Base-by-base conservation (phyloP, 1,140 invertebrate species). In the Brachionus asplanchnoidis region DNA sequence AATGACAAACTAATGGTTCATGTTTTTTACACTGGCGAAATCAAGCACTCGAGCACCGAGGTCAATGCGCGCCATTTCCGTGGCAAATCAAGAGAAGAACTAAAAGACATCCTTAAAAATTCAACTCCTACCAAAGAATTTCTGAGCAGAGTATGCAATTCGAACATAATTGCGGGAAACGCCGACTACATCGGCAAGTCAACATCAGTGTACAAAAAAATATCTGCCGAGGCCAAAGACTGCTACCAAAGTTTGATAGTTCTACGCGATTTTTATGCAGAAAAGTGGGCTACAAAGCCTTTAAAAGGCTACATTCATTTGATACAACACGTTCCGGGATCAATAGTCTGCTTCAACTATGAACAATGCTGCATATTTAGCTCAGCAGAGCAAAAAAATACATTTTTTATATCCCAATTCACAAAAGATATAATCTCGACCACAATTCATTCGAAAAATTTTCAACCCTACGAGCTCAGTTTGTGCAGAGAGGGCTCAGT, bases 181-280 rank as follows among this genome's bases (percentile, higher is more conserved):
- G 79, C 79, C 0, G 79, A 82, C 26, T 82, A 82, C 40, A 36
- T 82, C 1, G 79, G 79, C 20, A 60, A 68, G 36, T 42, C 53
- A 12, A 60, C 53, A 14, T 82, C 79, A 42, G 79, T 82, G 11
- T 82, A 82, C 17, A 42, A 46, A 12, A 60, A 46, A 23, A 82
- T 82, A 82, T 60, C 79, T 17, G 53, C 79, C n/a, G 79, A 82
- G 9, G 79, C 79, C 26, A 82, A 82, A 82, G 79, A 82, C 32
- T 65, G 79, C 42, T 82, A 82, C 40, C 79, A 82, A 26, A 46
- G 53, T 46, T 40, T 82, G 12, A 60, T 82, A 9, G 23, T 32
- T 17, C 11, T 82, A 23, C 32, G 79, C 8, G 42, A 65, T 42
- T 28, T 36, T 6, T 46, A 44, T 12, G 11, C 65, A 23, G 53